These are phyloP conservation scores for Iselma pallidipennis DNA, from an alignment of 2,888 invertebrate genomes.

Conservation along the genomic window DNA sequence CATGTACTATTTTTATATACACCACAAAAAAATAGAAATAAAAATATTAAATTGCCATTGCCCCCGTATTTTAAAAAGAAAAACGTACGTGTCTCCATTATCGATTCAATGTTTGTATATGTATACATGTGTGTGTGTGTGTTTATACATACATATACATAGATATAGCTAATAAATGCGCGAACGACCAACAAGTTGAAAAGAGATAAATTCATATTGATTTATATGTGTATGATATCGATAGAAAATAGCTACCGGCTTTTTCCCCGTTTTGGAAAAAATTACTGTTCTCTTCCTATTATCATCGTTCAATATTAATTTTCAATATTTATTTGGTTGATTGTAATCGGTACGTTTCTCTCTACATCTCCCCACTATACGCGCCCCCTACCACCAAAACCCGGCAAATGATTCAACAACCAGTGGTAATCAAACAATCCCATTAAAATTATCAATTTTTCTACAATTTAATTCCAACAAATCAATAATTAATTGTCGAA, in stretches of 20 bases:
- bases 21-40: background rate
- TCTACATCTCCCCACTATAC: background rate
- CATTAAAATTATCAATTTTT: too few relatives aligned
- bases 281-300: too few relatives aligned
- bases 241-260: background rate
- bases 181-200: background rate
- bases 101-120: slow-evolving; percentile 1
- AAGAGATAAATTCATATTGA: background rate
- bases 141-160: too few relatives aligned
- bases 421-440: background rate
- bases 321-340: background rate
- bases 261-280: background rate
- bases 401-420: background rate
- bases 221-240: background rate
- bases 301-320: background rate
- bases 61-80: background rate
- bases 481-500: too few relatives aligned
- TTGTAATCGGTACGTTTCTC: background rate
- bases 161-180: background rate
- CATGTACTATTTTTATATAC: background rate
- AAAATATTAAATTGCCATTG: background rate
- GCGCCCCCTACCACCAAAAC: background rate
- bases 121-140: background rate
- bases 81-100: slow-evolving; percentile 7
- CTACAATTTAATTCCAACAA: too few relatives aligned